phyloP scores from a whole-genome alignment of 37 sponge, comb jelly and placozoan genomes.

The Chondrilla cf. caribensis region DNA sequence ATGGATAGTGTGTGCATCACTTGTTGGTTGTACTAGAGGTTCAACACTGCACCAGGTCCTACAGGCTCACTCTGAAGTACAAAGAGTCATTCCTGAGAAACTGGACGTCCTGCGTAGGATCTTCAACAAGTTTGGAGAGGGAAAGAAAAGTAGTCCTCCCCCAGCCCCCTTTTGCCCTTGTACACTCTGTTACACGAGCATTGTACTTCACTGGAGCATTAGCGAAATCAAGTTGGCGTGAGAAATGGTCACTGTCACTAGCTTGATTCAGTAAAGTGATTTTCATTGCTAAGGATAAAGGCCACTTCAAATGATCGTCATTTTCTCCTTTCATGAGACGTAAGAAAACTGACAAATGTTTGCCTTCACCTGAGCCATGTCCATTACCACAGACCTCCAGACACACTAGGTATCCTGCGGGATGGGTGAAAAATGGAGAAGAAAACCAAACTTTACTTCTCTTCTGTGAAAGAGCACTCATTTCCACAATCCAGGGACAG shows the following conservation, averaged over 20 bases:
- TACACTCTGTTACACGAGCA: neutral
- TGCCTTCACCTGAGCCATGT: neutral
- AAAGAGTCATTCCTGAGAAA: conserved; percentile 42
- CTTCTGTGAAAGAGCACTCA: neutral
- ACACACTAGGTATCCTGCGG: conserved; percentile 1
- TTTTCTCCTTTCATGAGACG: neutral
- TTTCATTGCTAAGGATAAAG: neutral
- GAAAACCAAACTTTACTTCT: neutral
- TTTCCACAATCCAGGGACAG: neutral
- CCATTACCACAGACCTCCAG: neutral
- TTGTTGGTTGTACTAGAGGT: too few species aligned
- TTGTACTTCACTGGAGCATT: neutral
- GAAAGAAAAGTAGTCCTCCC: neutral
- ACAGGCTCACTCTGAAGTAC: conserved; percentile 27
- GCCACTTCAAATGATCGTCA: neutral
- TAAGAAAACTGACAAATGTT: neutral
- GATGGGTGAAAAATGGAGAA: neutral
- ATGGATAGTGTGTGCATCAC: too few species aligned
- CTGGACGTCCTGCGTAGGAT: conserved; percentile 13
- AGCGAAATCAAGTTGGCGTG: neutral
- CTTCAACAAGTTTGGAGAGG: neutral
- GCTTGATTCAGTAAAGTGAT: neutral
- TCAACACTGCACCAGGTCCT: too few species aligned
- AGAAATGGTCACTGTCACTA: neutral
- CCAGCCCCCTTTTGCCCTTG: neutral